Evolutionary conservation across 2,113 vertebrate species (phyloP).

Genomic region (Cisticola juncidis): DNA sequence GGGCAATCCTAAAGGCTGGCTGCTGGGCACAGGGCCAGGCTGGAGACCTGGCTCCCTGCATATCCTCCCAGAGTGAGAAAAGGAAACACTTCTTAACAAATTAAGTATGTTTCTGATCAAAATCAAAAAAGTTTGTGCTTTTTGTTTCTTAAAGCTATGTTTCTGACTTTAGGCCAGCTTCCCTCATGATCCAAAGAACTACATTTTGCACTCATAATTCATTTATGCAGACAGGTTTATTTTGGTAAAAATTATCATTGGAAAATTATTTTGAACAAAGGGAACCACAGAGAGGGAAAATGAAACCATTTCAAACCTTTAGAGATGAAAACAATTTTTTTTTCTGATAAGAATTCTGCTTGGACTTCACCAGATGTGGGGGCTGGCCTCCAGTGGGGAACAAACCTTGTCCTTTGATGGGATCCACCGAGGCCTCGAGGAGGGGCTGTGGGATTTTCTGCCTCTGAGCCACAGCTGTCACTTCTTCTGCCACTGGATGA

Average conservation of each 20-base stretch:
- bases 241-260: not conserved
- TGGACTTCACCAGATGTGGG: not conserved
- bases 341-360: not conserved
- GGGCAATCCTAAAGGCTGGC: not conserved
- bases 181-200: not conserved
- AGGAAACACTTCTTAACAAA: not conserved
- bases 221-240: not conserved
- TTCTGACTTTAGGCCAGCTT: not conserved
- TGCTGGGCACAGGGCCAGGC: not conserved
- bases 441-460: not conserved
- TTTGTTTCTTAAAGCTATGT: not conserved
- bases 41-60: not conserved
- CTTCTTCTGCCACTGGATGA: not conserved
- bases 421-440: not conserved
- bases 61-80: not conserved
- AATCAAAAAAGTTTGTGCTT: not conserved
- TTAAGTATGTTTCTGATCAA: not conserved
- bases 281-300: not conserved
- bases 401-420: slow-evolving; percentile 1
- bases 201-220: not conserved
- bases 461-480: slow-evolving; percentile 22
- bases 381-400: not conserved
- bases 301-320: not conserved
- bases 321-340: not conserved
- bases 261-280: not conserved